A percentile compares a stretch with the other conserved stretches of the same genome.
These are phyloP conservation scores for Mesocricetus auratus DNA, from an alignment of 2,113 vertebrate species.

Conservation along the genomic window DNA sequence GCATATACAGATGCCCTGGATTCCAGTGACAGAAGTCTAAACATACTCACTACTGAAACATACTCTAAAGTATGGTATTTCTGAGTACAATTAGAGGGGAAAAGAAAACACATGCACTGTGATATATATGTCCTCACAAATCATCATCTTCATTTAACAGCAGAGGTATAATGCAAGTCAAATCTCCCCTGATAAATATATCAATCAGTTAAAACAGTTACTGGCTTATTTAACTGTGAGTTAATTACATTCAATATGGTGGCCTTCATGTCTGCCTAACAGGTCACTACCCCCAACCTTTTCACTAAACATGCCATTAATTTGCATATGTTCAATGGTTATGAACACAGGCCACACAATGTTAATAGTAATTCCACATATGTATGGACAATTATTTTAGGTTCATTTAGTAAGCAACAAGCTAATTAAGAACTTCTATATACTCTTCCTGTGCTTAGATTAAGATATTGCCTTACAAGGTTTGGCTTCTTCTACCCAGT, in stretches of 20 bases:
- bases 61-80: conserved; percentile 22
- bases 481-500: not conserved
- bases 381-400: not conserved
- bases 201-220: conserved; percentile 34
- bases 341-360: not conserved
- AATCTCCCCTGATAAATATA: conserved; percentile 23
- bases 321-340: conserved; percentile 10
- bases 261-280: not conserved
- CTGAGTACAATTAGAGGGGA: not conserved
- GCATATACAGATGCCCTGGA: conserved; percentile 23
- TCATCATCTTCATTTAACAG: conserved; percentile 31
- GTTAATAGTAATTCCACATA: conserved; percentile 22
- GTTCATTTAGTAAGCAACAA: not conserved
- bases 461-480: not conserved
- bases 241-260: not conserved
- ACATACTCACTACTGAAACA: not conserved
- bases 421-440: not conserved
- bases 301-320: conserved; percentile 32
- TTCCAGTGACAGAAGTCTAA: not conserved
- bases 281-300: not conserved
- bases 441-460: not conserved
- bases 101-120: not conserved
- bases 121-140: conserved; percentile 13
- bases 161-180: not conserved
- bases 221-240: not conserved